Evolutionary conservation across 2,113 vertebrate genomes (phyloP), one percentile per base, ranked within the genome.

Genomic region (Melierax canorus): DNA sequence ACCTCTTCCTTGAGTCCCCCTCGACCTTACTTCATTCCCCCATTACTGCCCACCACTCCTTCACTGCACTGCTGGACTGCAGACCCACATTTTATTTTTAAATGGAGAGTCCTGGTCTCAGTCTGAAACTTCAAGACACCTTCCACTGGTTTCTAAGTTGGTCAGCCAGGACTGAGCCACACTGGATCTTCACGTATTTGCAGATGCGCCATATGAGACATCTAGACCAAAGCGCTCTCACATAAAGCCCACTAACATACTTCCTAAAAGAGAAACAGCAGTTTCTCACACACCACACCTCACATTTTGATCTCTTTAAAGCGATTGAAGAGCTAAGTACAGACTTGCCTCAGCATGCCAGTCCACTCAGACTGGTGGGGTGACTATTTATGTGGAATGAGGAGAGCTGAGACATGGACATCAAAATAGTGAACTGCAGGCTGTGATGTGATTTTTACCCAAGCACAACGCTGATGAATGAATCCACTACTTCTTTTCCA

Each of bases 21-120:
- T 56, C 1, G 1, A 34, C 43, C 26, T 41, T n/a, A 45, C 18
- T 38, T 38, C 4, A 3, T 55, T 71, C 10, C 14, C 6, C 6
- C 8, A 17, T 32, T 41, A n/a, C 21, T 68, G 34, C 15, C 32
- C n/a, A 58, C 27, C 20, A 17, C 16, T 36, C 19, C 39, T 53
- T 81, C 51, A 24, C 21, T 23, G 12, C 0, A 2, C 20, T 1
- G 2, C 21, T 34, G 9, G 36, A 62, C 30, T 45, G 36, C 41
- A 67, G n/a, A 38, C 27, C 38, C 51, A 59, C 0, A 0, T 53
- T 83, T 53, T 83, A 73, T 20, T 4, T 5, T 43, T 43, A 87
- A 79, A 58, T 21, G 9, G 22, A 38, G 10, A 19, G 32, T 48
- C 50, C 21, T 38, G 11, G 15, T 66, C 27, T 77, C 68, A 62